These are phyloP conservation scores for Tenthredo distinguenda DNA, from an alignment of 2,888 invertebrate species.

Conservation along the genomic window DNA sequence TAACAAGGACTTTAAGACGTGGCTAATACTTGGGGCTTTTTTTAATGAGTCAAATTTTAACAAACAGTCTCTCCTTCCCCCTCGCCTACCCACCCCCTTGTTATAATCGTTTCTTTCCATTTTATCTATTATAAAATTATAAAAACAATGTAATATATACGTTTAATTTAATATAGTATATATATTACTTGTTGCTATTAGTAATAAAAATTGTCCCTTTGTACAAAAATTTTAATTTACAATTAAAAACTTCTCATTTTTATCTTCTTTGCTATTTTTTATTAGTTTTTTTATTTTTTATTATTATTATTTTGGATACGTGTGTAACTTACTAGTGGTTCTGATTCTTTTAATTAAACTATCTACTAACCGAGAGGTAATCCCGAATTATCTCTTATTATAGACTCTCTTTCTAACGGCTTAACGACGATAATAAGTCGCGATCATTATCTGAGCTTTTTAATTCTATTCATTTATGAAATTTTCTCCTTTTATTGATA, in stretches of 20 bases:
- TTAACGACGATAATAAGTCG: constrained; percentile 52
- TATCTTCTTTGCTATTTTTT: background rate
- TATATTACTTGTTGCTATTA: constrained; percentile 74
- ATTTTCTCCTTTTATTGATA: background rate
- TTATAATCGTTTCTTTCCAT: constrained; percentile 50
- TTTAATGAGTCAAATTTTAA: constrained; percentile 68
- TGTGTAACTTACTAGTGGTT: constrained; percentile 71
- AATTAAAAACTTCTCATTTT: constrained; percentile 74
- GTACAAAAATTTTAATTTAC: constrained; percentile 77
- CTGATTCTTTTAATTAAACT: constrained; percentile 55
- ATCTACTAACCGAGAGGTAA: constrained; percentile 50
- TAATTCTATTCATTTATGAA: constrained; percentile 49
- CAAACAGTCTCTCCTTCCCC: constrained; percentile 58
- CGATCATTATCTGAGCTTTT: constrained; percentile 58
- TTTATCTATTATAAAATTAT: constrained; percentile 76
- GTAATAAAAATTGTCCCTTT: constrained; percentile 75
- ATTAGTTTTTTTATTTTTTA: background rate
- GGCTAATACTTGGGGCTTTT: constrained; percentile 73
- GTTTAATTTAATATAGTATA: background rate
- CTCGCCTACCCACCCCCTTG: constrained; percentile 49
- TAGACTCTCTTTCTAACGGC: constrained; percentile 53
- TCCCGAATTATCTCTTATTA: constrained; percentile 55
- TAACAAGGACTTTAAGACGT: constrained; percentile 72
- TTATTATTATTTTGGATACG: constrained; percentile 66
- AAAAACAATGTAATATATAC: constrained; percentile 75